Evolutionary conservation across 2,113 vertebrate species (phyloP).

Genomic region (Merops nubicus): DNA sequence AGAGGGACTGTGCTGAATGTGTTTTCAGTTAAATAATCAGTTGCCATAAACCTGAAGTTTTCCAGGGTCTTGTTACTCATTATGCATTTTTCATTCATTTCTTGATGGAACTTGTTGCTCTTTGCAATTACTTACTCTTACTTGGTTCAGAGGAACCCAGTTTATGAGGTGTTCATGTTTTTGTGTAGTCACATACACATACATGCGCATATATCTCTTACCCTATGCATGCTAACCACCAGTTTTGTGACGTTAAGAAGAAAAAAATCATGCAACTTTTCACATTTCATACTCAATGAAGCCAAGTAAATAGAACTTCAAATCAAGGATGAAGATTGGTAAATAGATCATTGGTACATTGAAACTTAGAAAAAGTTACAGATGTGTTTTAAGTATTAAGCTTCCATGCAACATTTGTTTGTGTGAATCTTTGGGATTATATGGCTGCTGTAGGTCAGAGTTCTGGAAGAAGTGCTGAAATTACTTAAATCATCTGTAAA

Average conservation of each 20-base stretch:
- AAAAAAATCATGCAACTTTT: not conserved
- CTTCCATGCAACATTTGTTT: not conserved
- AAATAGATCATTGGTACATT: not conserved
- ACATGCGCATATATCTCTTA: not conserved
- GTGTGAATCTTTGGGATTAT: not conserved
- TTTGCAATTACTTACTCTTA: not conserved
- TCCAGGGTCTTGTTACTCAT: not conserved
- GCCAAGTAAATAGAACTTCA: not conserved
- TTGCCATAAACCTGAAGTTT: not conserved
- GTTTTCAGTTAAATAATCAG: not conserved
- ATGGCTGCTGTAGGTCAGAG: not conserved
- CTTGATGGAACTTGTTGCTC: not conserved
- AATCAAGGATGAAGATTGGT: not conserved
- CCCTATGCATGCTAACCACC: accelerated
- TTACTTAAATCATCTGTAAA: not conserved
- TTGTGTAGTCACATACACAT: not conserved
- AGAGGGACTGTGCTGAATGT: not conserved
- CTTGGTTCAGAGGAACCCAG: not conserved
- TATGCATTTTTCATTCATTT: not conserved
- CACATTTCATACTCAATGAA: not conserved
- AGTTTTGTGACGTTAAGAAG: not conserved
- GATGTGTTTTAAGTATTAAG: not conserved
- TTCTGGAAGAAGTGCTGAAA: not conserved
- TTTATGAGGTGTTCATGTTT: not conserved
- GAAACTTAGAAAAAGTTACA: not conserved